A percentile compares a stretch with the other conserved stretches of the same genome.
phyloP scores from a whole-genome alignment of 1,140 invertebrate genomes.

The Drosophila teissieri region DNA sequence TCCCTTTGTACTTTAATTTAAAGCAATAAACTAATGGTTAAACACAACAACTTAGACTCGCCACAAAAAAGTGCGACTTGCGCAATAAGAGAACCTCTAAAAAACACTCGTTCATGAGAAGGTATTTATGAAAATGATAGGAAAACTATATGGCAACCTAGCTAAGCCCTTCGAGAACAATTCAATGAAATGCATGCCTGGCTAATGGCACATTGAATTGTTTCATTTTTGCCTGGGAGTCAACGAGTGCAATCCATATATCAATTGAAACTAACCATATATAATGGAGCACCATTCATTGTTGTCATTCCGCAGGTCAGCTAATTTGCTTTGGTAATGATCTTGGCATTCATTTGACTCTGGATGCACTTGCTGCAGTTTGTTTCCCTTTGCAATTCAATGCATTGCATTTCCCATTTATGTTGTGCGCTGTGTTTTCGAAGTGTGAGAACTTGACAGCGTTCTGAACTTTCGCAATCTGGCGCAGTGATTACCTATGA shows the following conservation, averaged over 20 bases:
- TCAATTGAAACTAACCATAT: conserved; percentile 1
- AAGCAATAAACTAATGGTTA: background rate
- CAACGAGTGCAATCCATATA: conserved; percentile 2
- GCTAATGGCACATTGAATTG: conserved; percentile 21
- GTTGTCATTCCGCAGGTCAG: conserved; percentile 21
- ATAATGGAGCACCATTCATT: background rate
- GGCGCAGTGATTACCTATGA: conserved; percentile 16
- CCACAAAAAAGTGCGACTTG: background rate
- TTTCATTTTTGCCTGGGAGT: background rate
- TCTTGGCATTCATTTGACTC: conserved; percentile 45
- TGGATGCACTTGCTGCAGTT: conserved; percentile 1
- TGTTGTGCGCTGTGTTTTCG: conserved; percentile 11
- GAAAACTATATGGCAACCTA: conserved; percentile 1
- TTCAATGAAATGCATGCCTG: conserved; percentile 14
- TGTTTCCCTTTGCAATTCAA: conserved; percentile 32
- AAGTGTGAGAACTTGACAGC: conserved; percentile 10
- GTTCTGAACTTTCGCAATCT: conserved; percentile 41
- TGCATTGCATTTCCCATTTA: conserved; percentile 12
- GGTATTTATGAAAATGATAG: background rate
- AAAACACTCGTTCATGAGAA: too few relatives aligned
- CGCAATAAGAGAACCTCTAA: background rate
- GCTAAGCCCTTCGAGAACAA: conserved; percentile 2
- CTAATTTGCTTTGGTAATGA: conserved; percentile 45
- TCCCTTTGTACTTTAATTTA: background rate
- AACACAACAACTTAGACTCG: background rate